Evolutionary conservation across 2,797 vertebrate genomes (phyloP), one percentile per base, ranked within the genome.

Genomic region (Oreortyx pictus): DNA sequence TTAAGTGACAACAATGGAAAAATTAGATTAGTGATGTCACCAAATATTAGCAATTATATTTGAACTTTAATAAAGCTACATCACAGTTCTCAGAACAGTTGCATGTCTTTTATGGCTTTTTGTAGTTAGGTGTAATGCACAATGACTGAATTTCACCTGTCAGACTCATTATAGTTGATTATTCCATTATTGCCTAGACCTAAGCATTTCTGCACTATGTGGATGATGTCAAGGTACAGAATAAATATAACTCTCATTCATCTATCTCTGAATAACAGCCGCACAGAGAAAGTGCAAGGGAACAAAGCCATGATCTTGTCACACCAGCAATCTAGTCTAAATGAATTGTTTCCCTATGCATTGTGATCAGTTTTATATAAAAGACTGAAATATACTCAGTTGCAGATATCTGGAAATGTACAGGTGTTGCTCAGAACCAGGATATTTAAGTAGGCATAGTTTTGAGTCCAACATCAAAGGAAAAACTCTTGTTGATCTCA

Each of bases 31-130:
- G 15, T 68, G 20, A 59, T 72, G 41, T 67, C 41, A 88, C 56
- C 9, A 94, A 57, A 71, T 88, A 71, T 27, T 29, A 64, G 4
- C 11, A 72, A 82, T 82, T 78, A 54, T 25, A 2, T 76, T 77
- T 92, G 82, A 76, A 66, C 33, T 66, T 81, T 56, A 90, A 65
- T 82, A 72, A 79, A 77, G 31, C 29, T 82, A 24, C 52, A 90
- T 35, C 35, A 24, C 61, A 61, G 56, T 83, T 54, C 65, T 70
- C 47, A 77, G 59, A 89, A 73, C 29, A 12, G 11, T 27, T 79
- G 24, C 29, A 62, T 6, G 4, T 29, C 33, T 49, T 91, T 65
- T 17, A 13, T 27, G 11, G 5, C 23, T 87, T 92, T 82, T 31
- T 33, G 39, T 76, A 93, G 92, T 60, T 70, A 70, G 82, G 44